A percentile compares a stretch with the other conserved stretches of the same genome.
phyloP scores from a whole-genome alignment of 2,888 invertebrate species.

The Drosophila meridiana region DNA sequence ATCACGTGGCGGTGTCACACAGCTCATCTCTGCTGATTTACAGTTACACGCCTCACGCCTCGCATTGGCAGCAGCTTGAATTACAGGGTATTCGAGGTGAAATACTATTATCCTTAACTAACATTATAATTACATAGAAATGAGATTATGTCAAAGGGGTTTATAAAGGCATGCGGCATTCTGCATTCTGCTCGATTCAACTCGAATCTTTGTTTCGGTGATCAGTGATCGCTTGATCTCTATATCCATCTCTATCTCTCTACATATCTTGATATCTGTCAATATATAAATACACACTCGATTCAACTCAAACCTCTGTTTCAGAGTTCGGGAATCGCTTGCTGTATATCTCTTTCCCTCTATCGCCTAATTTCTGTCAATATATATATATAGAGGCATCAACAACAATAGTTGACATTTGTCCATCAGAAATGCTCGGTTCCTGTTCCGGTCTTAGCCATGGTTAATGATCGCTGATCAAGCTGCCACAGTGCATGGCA shows the following conservation, averaged over 20 bases:
- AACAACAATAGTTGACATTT: background rate
- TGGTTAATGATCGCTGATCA: constrained; percentile 12
- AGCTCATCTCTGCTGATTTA: constrained; percentile 35
- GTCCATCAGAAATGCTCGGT: background rate
- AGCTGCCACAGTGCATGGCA: constrained; percentile 13
- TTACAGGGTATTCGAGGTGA: background rate
- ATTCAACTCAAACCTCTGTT: background rate
- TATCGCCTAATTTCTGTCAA: background rate
- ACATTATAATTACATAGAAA: background rate
- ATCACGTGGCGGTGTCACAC: constrained; percentile 56
- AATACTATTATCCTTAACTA: background rate
- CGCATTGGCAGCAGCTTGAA: constrained; percentile 8
- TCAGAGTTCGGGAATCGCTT: too few relatives aligned
- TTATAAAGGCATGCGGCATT: background rate
- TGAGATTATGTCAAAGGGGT: background rate
- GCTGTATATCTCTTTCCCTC: too few relatives aligned
- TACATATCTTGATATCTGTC: background rate
- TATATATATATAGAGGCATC: background rate
- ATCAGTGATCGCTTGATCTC: background rate
- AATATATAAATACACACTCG: background rate
- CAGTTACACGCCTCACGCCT: constrained; percentile 49
- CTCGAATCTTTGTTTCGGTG: background rate
- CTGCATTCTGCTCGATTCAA: background rate
- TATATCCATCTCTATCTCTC: background rate
- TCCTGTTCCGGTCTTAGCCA: constrained; percentile 26